These are phyloP conservation scores for Notothenia rossii DNA, from an alignment of 2,113 vertebrate species.

Conservation along the genomic window DNA sequence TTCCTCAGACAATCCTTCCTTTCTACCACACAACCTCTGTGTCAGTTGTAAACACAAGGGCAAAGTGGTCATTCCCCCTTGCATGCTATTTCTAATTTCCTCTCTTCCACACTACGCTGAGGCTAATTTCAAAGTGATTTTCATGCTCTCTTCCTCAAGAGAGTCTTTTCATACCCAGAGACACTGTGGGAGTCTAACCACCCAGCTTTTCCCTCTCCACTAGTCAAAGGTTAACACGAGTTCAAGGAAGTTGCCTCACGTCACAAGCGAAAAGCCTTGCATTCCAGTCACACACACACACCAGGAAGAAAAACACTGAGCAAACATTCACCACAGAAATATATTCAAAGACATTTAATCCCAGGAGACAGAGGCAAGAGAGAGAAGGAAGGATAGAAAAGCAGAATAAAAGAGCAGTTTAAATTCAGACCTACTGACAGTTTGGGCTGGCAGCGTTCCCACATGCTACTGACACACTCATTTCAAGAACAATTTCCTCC, in stretches of 20 bases:
- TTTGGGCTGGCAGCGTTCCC: conserved; percentile 80
- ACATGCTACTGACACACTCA: conserved; percentile 76
- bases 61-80: conserved; percentile 54
- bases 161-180: background rate
- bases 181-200: conserved; percentile 3
- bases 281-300: conserved; percentile 67
- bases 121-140: conserved; percentile 15
- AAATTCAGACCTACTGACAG: conserved; percentile 82
- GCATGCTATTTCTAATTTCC: conserved; percentile 20
- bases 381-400: conserved; percentile 38
- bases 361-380: conserved; percentile 33
- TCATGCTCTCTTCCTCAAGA: background rate
- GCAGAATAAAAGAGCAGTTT: conserved; percentile 66
- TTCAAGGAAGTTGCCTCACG: conserved; percentile 62
- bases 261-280: conserved; percentile 64
- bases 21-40: conserved; percentile 18
- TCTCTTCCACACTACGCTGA: background rate
- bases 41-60: conserved; percentile 64
- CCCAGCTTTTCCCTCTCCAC: background rate
- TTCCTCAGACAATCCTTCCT: background rate
- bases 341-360: conserved; percentile 55
- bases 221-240: conserved; percentile 71
- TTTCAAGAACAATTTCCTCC: conserved; percentile 81
- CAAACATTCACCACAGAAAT: conserved; percentile 42
- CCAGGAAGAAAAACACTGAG: conserved; percentile 11